Percentiles rank a stretch among this genome's conserved stretches.
Conservation (phyloP, 2,888 invertebrate species). For the Papilio elwesi region DNA sequence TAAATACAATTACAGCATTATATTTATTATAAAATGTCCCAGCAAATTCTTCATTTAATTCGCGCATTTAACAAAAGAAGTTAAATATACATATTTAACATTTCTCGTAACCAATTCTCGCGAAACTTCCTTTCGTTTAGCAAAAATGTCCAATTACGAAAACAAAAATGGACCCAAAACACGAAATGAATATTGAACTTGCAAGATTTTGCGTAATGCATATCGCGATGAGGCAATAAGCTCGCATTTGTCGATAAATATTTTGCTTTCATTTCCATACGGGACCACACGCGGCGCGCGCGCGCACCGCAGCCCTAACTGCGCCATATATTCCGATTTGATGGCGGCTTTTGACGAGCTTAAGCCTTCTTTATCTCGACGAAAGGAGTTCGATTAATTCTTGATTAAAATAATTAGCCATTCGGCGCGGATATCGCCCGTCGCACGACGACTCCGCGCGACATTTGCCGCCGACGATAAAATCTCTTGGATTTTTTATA, state of each 20-base stretch:
- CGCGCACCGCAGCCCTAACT: conserved; percentile 55
- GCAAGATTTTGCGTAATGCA: conserved; percentile 60
- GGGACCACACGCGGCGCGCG: conserved; percentile 73
- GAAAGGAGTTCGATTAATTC: conserved; percentile 67
- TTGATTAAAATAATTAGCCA: conserved; percentile 72
- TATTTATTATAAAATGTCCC: too few species aligned
- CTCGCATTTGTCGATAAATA: conserved; percentile 72
- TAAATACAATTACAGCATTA: too few species aligned
- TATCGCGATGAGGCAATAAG: conserved; percentile 59
- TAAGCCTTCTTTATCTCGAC: conserved; percentile 57
- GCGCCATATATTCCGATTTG: conserved; percentile 65
- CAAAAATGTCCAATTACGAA: conserved; percentile 15
- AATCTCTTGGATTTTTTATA: conserved; percentile 8
- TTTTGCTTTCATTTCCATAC: conserved; percentile 62
- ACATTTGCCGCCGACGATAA: conserved; percentile 29
- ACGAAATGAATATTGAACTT: conserved; percentile 55
- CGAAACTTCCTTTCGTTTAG: not conserved
- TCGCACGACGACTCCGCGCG: conserved; percentile 11
- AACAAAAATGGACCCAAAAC: not conserved
- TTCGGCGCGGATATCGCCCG: conserved; percentile 58
- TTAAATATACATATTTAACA: not conserved
- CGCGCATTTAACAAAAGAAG: not conserved
- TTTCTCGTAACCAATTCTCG: conserved; percentile 1
- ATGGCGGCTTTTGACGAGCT: conserved; percentile 58
- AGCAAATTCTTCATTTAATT: too few species aligned